Conservation (phyloP, 2,888 invertebrate species). For the Rhagium mordax region DNA sequence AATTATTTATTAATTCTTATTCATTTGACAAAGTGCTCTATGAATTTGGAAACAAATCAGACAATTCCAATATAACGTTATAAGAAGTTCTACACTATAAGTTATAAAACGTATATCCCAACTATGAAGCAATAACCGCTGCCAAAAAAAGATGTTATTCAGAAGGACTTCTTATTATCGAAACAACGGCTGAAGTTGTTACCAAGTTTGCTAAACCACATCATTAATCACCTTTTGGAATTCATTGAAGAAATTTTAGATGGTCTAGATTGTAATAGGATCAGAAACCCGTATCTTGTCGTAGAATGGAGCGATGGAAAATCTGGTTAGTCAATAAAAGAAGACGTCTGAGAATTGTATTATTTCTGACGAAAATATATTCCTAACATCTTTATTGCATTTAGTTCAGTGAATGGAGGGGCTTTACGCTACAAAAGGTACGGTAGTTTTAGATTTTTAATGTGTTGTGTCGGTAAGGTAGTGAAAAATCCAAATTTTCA, state of each 20-base stretch:
- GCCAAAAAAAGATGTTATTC: neutral
- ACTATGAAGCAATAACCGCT: neutral
- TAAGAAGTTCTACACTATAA: neutral
- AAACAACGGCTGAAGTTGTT: neutral
- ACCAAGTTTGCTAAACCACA: too few species aligned
- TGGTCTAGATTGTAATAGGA: too few species aligned
- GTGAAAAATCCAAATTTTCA: too few species aligned
- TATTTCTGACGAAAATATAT: neutral
- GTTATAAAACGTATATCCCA: neutral
- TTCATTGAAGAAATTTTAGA: neutral
- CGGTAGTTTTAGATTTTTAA: too few species aligned
- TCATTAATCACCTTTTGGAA: neutral
- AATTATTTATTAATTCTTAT: neutral
- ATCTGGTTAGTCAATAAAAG: neutral
- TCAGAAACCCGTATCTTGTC: neutral
- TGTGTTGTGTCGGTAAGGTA: too few species aligned
- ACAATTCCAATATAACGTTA: neutral
- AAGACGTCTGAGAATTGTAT: neutral
- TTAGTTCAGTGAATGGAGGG: too few species aligned
- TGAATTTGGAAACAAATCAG: neutral
- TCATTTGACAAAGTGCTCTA: neutral
- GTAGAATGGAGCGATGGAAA: neutral
- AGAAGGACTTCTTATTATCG: neutral
- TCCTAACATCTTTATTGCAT: neutral
- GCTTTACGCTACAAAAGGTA: too few species aligned